phyloP scores from a whole-genome alignment of 2,888 invertebrate genomes.

The Gymnoscelis rufifasciata region DNA sequence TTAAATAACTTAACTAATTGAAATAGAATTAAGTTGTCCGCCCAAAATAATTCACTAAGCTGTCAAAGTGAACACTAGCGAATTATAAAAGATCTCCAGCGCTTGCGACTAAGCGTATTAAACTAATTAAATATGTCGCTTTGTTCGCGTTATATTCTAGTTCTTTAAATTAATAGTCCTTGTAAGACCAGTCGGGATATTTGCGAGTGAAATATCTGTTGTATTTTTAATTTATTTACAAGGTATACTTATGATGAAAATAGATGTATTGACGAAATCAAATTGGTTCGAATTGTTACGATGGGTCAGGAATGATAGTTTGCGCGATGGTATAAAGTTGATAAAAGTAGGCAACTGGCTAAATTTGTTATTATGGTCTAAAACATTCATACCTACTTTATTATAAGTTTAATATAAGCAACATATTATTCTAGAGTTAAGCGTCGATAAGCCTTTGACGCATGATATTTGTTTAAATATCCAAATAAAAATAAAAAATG shows the following conservation, averaged over 20 bases:
- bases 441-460: background rate
- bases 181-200: conserved; percentile 21
- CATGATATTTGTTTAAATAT: conserved; percentile 1
- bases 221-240: conserved; percentile 25
- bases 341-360: conserved; percentile 15
- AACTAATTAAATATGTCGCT: conserved; percentile 41
- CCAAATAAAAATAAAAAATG: conserved; percentile 6
- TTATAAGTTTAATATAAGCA: conserved; percentile 6
- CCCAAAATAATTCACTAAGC: conserved; percentile 43
- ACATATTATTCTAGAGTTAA: conserved; percentile 13
- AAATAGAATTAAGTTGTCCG: conserved; percentile 28
- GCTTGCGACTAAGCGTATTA: conserved; percentile 32
- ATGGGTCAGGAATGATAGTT: conserved; percentile 19
- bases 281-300: conserved; percentile 18
- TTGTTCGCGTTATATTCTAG: conserved; percentile 41
- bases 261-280: conserved; percentile 19
- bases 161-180: conserved; percentile 36
- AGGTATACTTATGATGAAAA: conserved; percentile 12
- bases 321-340: conserved; percentile 12
- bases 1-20: conserved; percentile 23
- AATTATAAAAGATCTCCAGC: conserved; percentile 62
- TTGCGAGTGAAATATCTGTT: conserved; percentile 25
- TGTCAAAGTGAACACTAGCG: conserved; percentile 40
- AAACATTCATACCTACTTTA: conserved; percentile 1
- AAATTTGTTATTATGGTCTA: background rate